Base-by-base conservation (phyloP, 2,888 invertebrate species). In the Beris morrisii region DNA sequence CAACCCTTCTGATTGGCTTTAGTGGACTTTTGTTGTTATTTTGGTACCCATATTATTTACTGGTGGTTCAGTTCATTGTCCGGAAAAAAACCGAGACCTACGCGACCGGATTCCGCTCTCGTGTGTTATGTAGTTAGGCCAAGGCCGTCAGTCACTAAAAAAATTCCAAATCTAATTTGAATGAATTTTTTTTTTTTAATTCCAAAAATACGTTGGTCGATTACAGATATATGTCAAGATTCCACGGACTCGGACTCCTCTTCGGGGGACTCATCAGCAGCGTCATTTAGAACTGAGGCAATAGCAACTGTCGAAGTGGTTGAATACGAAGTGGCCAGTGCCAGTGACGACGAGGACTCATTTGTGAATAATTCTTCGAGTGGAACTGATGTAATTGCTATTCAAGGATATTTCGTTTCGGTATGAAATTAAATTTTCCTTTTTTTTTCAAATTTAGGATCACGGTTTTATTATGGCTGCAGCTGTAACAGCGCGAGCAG, bases 311-410 rank as follows among this genome's bases (percentile, higher is more conserved):
- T 73, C 28, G 72, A 72, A 58, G 75, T 74, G 30, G 69, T 80
- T 53, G 83, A 84, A 76, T 84, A 81, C 75, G 85, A 85, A 74
- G 84, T 87, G 5, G 84, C 81, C 28, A 84, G 84, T 46, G 84
- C 46, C 9, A 66, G 68, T 54, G 71, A 70, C 59, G 84, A 80
- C 43, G 84, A 84, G 48, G 86, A 84, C 53, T 80, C 80, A 66
- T 76, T 78, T 15, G 81, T 75, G 38, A 78, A 75, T 12, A 81
- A 81, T 70, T 82, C 84, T 3, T 84, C 86, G 1, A 84, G 82
- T 67, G 83, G 82, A 58, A 84, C 84, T 71, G 87, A 87, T 73
- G 82, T 82, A 75, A 73, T 67, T 56, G 48, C 50, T 46, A 59
- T 22, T 46, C n/a, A 5, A 32, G n/a, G 50, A 38, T 68, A 43